Percentiles rank a stretch among this genome's conserved stretches.
phyloP scores from a whole-genome alignment of 1,140 invertebrate species.

The Hestina assimilis region DNA sequence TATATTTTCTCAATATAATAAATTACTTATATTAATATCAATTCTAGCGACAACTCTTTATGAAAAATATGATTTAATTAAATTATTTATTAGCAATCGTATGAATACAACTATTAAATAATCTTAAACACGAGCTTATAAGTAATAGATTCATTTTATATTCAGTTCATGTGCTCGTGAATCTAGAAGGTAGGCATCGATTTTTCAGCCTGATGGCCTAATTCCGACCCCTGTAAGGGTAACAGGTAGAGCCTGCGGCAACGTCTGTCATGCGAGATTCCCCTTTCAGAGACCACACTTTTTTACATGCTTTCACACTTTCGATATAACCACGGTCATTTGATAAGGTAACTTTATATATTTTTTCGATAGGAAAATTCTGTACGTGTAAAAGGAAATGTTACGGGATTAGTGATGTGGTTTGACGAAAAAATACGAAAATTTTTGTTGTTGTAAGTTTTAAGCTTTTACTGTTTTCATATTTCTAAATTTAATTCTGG shows the following conservation, averaged over 20 bases:
- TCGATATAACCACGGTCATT: slow-evolving; percentile 33
- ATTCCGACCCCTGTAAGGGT: slow-evolving; percentile 42
- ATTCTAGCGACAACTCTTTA: no score
- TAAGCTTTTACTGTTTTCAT: no score
- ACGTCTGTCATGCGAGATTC: slow-evolving; percentile 40
- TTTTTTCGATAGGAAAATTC: background rate
- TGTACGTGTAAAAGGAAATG: no score
- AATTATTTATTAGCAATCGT: no score
- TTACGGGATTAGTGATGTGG: no score
- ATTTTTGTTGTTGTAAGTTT: no score
- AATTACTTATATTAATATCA: no score
- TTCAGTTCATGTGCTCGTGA: slow-evolving; percentile 28
- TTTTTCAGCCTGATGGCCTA: slow-evolving; percentile 46
- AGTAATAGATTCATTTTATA: slow-evolving; percentile 28
- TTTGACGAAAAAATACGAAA: no score
- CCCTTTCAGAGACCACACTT: slow-evolving; percentile 44
- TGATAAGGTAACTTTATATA: slow-evolving; percentile 11
- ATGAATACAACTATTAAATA: no score
- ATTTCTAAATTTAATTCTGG: no score
- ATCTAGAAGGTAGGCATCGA: slow-evolving; percentile 37
- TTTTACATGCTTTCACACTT: slow-evolving; percentile 65
- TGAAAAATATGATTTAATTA: no score
- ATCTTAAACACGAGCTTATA: background rate
- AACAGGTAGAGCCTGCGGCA: slow-evolving; percentile 38
- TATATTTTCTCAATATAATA: no score